phyloP scores from a whole-genome alignment of 2,797 vertebrate genomes.

The Pipistrellus nathusii region DNA sequence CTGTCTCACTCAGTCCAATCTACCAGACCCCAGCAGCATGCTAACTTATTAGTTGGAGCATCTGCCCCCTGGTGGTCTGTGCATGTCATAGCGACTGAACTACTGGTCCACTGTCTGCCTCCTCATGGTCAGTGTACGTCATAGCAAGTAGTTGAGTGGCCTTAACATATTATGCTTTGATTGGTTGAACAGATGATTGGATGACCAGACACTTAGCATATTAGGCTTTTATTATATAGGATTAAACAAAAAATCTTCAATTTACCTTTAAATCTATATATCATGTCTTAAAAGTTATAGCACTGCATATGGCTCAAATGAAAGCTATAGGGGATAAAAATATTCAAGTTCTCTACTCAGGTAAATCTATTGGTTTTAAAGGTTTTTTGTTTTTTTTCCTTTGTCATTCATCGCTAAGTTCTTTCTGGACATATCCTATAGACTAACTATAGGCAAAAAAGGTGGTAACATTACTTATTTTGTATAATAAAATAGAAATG shows the following conservation, averaged over 20 bases:
- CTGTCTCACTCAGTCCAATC: no score
- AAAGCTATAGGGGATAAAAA: neutral
- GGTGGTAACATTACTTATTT: neutral
- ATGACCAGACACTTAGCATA: no score
- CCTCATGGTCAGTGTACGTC: no score
- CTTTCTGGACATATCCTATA: neutral
- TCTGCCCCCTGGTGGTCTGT: no score
- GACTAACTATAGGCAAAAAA: neutral
- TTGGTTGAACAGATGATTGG: no score
- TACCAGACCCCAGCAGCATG: no score
- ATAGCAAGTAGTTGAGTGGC: no score
- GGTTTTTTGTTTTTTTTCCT: neutral
- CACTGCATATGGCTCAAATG: neutral
- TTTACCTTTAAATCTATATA: conserved; percentile 18
- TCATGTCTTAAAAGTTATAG: conserved; percentile 36
- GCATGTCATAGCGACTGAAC: no score
- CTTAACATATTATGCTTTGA: no score
- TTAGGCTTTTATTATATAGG: no score
- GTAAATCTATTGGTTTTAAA: neutral
- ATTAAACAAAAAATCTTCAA: conserved; percentile 13
- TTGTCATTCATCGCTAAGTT: neutral
- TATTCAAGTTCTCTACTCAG: neutral
- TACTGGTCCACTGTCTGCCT: no score
- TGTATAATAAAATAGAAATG: conserved; percentile 28
- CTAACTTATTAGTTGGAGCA: no score